Evolutionary conservation across 2,888 invertebrate genomes (phyloP), one percentile per base, ranked within the genome.

Genomic region (Aphodius granarius): DNA sequence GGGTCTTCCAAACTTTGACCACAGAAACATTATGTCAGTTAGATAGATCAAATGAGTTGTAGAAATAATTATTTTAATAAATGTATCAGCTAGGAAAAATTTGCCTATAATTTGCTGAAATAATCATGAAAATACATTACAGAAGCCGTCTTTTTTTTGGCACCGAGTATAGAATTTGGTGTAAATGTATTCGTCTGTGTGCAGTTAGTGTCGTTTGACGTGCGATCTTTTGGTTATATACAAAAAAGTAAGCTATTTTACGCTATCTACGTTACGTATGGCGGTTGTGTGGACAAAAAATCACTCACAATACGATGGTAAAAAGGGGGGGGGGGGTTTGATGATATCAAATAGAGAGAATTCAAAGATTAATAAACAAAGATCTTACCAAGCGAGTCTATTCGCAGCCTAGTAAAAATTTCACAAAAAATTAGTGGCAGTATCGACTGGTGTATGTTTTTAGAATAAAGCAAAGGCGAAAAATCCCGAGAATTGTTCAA

Each of bases 351-450:
- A 21, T 63, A 66, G 23, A 20, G 66, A 43, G 20, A 63, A 63
- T 70, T 63, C 71, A 71, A 71, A 63, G 62, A 63, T 66, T 74
- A 66, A 78, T 76, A 79, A 81, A 80, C 82, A 85, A 82, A 84
- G 81, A 85, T 87, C 87, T 87, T 87, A 87, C 87, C 87, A 87
- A 87, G 86, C 87, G 85, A 87, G 83, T 86, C 87, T 87, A 86
- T 85, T 86, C 84, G 87, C 87, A 83, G 87, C 83, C 87, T 87
- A 86, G 82, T 84, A 83, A 86, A 87, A 86, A 86, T 85, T 83
- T 83, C 79, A 84, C 75, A 83, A 80, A 18, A 70, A 82, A 83
- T 84, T 85, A 85, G 85, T 85, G 85, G 78, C 77, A 78, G 76
- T 79, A 20, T 78, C 73, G 74, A 73, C 66, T 74, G 20, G 20